These are phyloP conservation scores for Trichomalopsis sarcophagae DNA, from an alignment of 1,140 invertebrate genomes.

Conservation along the genomic window DNA sequence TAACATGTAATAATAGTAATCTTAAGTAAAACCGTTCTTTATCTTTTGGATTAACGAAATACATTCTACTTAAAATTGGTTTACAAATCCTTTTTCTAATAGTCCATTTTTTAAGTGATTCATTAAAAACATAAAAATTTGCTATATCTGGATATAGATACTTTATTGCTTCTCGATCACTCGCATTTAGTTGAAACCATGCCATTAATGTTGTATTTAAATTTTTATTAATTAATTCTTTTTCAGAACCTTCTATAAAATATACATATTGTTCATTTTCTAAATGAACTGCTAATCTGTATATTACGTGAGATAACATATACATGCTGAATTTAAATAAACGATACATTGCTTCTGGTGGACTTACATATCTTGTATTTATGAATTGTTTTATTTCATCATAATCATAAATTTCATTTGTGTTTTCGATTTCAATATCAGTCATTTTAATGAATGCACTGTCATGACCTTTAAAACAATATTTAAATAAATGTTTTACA, in stretches of 20 bases:
- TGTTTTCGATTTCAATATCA: too few relatives aligned
- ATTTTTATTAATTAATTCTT: slow-evolving; percentile 18
- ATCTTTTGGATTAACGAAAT: neutral
- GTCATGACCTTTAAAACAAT: neutral
- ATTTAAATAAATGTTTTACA: too few relatives aligned
- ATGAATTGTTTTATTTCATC: too few relatives aligned
- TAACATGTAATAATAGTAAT: too few relatives aligned
- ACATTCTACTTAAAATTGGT: slow-evolving; percentile 7
- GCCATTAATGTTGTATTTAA: slow-evolving; percentile 8
- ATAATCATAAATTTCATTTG: too few relatives aligned
- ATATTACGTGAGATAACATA: too few relatives aligned
- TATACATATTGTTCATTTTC: slow-evolving; percentile 11
- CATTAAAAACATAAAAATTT: slow-evolving; percentile 1
- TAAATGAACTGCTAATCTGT: neutral
- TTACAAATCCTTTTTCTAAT: neutral
- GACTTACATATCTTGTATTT: neutral
- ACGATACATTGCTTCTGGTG: too few relatives aligned
- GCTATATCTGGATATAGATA: slow-evolving; percentile 58
- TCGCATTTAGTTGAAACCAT: slow-evolving; percentile 16
- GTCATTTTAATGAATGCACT: neutral
- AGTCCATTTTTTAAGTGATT: neutral
- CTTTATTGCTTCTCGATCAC: neutral
- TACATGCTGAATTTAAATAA: too few relatives aligned
- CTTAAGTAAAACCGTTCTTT: too few relatives aligned
- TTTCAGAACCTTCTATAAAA: slow-evolving; percentile 21